phyloP scores from a whole-genome alignment of 1,140 invertebrate genomes.

The Galleria mellonella region DNA sequence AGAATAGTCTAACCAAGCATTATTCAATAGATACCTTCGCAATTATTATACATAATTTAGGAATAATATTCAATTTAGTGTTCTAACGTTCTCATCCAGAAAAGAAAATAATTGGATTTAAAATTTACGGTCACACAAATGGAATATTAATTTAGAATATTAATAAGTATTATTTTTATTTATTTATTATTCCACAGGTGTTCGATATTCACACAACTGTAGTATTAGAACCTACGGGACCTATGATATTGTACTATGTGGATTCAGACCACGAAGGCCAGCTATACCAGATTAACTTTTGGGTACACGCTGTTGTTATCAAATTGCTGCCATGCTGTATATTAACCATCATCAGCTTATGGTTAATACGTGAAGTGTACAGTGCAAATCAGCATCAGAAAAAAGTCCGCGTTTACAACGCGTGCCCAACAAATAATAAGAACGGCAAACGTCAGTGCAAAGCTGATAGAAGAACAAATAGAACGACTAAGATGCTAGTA shows the following conservation, averaged over 20 bases:
- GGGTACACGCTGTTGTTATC: conserved; percentile 89
- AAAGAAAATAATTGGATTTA: too few species aligned
- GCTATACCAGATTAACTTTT: conserved; percentile 83
- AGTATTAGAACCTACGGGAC: conserved; percentile 53
- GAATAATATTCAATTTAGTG: too few species aligned
- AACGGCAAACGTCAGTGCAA: conserved; percentile 74
- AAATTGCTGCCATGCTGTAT: conserved; percentile 90
- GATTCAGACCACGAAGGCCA: conserved; percentile 76
- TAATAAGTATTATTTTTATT: too few species aligned
- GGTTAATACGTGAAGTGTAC: conserved; percentile 83
- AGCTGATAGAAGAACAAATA: conserved; percentile 83
- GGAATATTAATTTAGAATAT: too few species aligned
- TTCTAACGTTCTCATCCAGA: too few species aligned
- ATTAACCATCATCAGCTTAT: conserved; percentile 86
- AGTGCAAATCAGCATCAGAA: conserved; percentile 62
- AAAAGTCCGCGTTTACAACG: conserved; percentile 75
- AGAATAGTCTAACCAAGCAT: too few species aligned
- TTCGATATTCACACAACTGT: conserved; percentile 61
- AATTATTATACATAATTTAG: too few species aligned
- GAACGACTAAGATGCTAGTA: conserved; percentile 93
- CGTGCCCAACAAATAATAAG: conserved; percentile 66
- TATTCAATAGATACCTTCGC: too few species aligned
- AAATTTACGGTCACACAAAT: too few species aligned
- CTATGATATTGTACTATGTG: conserved; percentile 79
- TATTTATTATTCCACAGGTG: conserved; percentile 48